Base-by-base conservation (phyloP, 2,888 invertebrate species). In the Ischnus inquisitorius region DNA sequence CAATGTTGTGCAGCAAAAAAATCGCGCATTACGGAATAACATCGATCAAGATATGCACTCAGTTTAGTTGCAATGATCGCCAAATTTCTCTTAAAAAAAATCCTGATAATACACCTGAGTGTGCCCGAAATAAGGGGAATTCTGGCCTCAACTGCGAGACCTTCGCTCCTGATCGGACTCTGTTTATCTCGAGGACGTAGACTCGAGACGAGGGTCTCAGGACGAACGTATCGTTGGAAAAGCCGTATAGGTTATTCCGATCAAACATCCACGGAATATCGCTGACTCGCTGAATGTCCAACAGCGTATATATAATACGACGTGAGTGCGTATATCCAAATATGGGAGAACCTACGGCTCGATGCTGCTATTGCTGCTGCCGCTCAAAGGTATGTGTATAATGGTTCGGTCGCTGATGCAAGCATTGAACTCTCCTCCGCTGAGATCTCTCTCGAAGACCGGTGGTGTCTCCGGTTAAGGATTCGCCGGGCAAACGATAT, bases 401-500 rank as follows among this genome's bases (percentile, higher is more conserved):
- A 28, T 57, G 57, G 28, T 28, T 57, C n/a, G 25, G 22, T 28
- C 69, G 48, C 90, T 90, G 90, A 89, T 90, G 90, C 92, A 92
- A 92, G 91, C 92, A 89, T 92, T 92, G 91, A 92, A 92, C 92
- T 92, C 91, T 87, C 87, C 85, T 28, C 25, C 76, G 79, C 84
- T 64, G 84, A 43, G 62, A 68, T 60, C 78, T 80, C 78, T 80
- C 71, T 76, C 71, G 82, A 87, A 83, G 88, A 87, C 86, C 87
- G 88, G 87, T 78, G 88, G 87, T 78, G 86, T 89, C 88, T 88
- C 90, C 89, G 79, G 87, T 88, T 91, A 90, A 87, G 90, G 90
- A 83, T 86, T 87, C 77, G 84, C 85, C 74, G 76, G 83, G 75
- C 54, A 65, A 34, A 79, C 62, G 51, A 82, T 67, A 43, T 46